A percentile compares a stretch with the other conserved stretches of the same genome.
These are phyloP conservation scores for Anguilla japonica DNA, from an alignment of 2,113 vertebrate genomes.

Conservation along the genomic window DNA sequence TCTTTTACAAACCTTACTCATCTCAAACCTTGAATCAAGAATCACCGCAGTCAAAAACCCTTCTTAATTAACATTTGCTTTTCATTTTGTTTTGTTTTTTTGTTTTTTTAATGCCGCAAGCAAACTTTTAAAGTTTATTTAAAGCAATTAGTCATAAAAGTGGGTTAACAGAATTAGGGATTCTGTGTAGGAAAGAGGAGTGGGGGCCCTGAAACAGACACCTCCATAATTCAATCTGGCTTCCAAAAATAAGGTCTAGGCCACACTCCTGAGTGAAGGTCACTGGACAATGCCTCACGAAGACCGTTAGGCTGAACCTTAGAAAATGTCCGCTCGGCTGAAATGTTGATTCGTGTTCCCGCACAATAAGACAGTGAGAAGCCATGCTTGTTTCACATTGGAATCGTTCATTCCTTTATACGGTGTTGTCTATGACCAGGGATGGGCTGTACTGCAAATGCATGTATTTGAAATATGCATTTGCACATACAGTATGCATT, in stretches of 20 bases:
- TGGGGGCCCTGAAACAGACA: background rate
- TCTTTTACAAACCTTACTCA: background rate
- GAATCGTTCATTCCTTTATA: too few species aligned
- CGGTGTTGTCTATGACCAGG: too few species aligned
- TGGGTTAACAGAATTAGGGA: background rate
- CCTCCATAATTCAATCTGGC: background rate
- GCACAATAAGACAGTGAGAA: too few species aligned
- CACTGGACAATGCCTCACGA: background rate
- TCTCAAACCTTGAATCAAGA: conserved; percentile 41
- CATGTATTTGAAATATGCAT: too few species aligned
- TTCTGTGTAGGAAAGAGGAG: background rate
- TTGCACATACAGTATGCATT: too few species aligned
- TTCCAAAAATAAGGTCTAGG: background rate
- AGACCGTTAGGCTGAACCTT: too few species aligned
- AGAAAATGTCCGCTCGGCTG: too few species aligned
- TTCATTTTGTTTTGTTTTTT: conserved; percentile 43
- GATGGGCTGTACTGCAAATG: too few species aligned
- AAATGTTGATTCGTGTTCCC: too few species aligned
- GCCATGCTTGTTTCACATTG: too few species aligned
- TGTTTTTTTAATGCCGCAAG: conserved; percentile 46
- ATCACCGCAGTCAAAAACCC: conserved; percentile 44
- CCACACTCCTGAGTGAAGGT: background rate
- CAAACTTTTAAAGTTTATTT: background rate
- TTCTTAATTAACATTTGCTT: conserved; percentile 53
- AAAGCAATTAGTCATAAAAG: conserved; percentile 41